These are phyloP conservation scores for Sclerurus mexicanus DNA, from an alignment of 2,113 vertebrate species.

Conservation along the genomic window DNA sequence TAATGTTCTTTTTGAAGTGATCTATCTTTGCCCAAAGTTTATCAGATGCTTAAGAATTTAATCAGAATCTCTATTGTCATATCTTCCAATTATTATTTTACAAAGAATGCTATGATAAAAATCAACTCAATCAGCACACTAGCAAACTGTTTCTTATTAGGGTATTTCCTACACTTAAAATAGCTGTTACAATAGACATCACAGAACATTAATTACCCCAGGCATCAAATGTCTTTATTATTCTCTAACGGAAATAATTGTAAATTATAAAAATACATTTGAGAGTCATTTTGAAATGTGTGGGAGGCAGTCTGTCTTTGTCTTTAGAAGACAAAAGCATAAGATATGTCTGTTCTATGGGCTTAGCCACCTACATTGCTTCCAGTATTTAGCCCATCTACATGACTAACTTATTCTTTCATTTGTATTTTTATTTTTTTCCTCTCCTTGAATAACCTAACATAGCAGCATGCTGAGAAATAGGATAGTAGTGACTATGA, in stretches of 20 bases:
- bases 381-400: not conserved
- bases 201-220: slow-evolving; percentile 1
- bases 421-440: not conserved
- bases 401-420: not conserved
- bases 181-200: slow-evolving; percentile 12
- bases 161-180: slow-evolving; percentile 55
- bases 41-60: not conserved
- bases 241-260: not conserved
- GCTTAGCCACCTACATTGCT: not conserved
- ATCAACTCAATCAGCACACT: slow-evolving; percentile 18
- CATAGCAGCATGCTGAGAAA: not conserved
- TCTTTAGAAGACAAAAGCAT: not conserved
- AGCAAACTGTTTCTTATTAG: slow-evolving; percentile 12
- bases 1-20: not conserved
- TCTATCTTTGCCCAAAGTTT: not conserved
- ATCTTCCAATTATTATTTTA: slow-evolving; percentile 50
- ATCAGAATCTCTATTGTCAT: slow-evolving; percentile 17
- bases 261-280: slow-evolving; percentile 2
- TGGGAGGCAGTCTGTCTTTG: not conserved
- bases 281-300: slow-evolving; percentile 33
- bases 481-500: not conserved
- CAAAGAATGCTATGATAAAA: slow-evolving; percentile 7
- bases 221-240: not conserved
- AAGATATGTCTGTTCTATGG: not conserved
- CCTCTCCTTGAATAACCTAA: not conserved